Conservation (phyloP, 2,888 invertebrate genomes). For the Andrena hattorfiana region DNA sequence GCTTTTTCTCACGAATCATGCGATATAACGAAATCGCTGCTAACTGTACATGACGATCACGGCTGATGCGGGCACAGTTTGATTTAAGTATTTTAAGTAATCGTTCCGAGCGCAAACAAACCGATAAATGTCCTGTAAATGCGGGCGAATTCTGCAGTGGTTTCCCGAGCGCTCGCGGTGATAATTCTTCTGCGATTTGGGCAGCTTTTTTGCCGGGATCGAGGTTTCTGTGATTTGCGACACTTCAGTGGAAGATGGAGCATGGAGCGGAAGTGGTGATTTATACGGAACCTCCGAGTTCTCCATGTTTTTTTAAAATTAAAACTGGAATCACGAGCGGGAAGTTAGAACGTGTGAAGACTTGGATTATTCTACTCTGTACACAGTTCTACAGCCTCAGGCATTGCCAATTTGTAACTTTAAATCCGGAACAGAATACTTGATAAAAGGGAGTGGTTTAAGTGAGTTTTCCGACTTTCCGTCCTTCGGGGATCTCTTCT, state of each 20-base stretch:
- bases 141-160: slow-evolving; percentile 31
- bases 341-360: not conserved
- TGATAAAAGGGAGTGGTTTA: slow-evolving; percentile 30
- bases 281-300: not conserved
- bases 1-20: not conserved
- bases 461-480: slow-evolving; percentile 18
- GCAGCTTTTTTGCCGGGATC: not conserved
- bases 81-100: slow-evolving; percentile 42
- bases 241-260: not conserved
- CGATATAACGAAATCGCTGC: not conserved
- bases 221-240: slow-evolving; percentile 10
- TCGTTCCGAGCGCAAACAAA: slow-evolving; percentile 25
- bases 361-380: not conserved
- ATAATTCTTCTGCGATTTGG: slow-evolving; percentile 20
- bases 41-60: not conserved
- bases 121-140: slow-evolving; percentile 34
- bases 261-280: too few relatives aligned
- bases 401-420: slow-evolving; percentile 10
- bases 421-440: slow-evolving; percentile 40
- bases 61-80: slow-evolving; percentile 36
- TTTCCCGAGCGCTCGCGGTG: not conserved
- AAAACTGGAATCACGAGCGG: not conserved
- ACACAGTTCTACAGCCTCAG: not conserved
- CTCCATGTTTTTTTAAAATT: not conserved
- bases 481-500: slow-evolving; percentile 18